Percentiles rank a stretch among this genome's conserved stretches.
Conservation (phyloP, 2,888 invertebrate species). For the Drosophila birchii region DNA sequence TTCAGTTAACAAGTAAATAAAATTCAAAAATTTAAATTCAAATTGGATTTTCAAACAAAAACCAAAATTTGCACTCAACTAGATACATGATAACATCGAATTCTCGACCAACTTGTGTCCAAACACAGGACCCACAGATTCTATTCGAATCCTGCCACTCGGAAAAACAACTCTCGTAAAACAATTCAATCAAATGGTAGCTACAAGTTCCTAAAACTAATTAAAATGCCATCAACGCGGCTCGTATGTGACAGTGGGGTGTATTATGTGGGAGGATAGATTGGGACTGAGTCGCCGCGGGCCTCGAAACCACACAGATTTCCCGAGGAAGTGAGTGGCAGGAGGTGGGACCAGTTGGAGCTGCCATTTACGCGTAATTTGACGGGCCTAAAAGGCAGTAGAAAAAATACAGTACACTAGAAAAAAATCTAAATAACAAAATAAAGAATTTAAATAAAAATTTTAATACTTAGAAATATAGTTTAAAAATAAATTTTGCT, state of each 20-base stretch:
- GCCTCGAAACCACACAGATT: conserved; percentile 49
- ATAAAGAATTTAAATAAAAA: too few relatives aligned
- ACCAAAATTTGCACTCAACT: conserved; percentile 5
- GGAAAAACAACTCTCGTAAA: conserved; percentile 40
- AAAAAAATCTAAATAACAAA: background rate
- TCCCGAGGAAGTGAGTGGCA: conserved; percentile 8
- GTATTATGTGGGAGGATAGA: background rate
- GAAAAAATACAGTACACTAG: conserved; percentile 13
- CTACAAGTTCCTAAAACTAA: conserved; percentile 76
- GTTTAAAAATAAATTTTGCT: background rate
- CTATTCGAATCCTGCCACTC: background rate
- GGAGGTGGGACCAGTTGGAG: conserved; percentile 55
- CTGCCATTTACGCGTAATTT: conserved; percentile 80
- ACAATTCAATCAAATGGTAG: conserved; percentile 73
- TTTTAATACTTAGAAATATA: background rate
- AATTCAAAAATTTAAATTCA: background rate
- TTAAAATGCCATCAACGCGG: conserved; percentile 78
- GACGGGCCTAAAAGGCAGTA: conserved; percentile 72
- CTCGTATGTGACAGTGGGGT: conserved; percentile 40
- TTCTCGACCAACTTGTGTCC: conserved; percentile 8
- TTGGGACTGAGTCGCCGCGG: conserved; percentile 48
- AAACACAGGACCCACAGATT: conserved; percentile 17
- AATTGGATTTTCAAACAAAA: background rate
- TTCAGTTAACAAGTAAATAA: background rate
- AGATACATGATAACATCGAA: conserved; percentile 12